A percentile compares a stretch with the other conserved stretches of the same genome.
Evolutionary conservation across 35 echinoderm and acorn worm genomes (phyloP).

Genomic region (Lytechinus pictus): DNA sequence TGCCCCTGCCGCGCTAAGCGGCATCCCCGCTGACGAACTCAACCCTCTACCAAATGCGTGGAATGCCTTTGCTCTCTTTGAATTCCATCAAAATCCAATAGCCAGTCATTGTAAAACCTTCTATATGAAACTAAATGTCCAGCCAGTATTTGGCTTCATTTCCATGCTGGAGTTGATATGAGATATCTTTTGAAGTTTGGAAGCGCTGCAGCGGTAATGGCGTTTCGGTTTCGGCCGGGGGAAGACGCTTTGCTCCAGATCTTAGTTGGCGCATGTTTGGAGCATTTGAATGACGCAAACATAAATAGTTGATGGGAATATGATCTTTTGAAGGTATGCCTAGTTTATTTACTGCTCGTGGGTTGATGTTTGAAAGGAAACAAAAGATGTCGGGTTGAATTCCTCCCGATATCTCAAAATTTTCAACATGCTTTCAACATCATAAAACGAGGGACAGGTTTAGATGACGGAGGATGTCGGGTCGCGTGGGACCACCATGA

Average conservation of each 20-base stretch:
- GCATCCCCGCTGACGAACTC: background rate
- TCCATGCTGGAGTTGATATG: background rate
- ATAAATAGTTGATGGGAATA: background rate
- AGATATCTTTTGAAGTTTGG: background rate
- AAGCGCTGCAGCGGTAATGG: background rate
- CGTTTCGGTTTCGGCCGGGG: conserved; percentile 21
- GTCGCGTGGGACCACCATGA: conserved; percentile 14
- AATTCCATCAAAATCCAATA: conserved; percentile 20
- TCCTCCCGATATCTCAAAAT: background rate
- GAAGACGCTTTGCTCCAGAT: background rate
- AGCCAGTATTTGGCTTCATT: background rate
- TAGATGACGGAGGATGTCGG: background rate
- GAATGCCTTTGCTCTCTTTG: conserved; percentile 16
- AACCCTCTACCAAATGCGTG: background rate
- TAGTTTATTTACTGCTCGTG: conserved; percentile 36
- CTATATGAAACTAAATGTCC: background rate
- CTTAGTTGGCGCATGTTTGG: background rate
- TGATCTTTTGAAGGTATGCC: background rate
- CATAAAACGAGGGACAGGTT: background rate
- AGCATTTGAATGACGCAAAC: conserved; percentile 34
- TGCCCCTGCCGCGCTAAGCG: background rate
- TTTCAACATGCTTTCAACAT: background rate
- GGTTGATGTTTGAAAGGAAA: conserved; percentile 31
- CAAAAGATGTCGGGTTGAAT: background rate
- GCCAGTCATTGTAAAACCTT: background rate